Base-by-base conservation (phyloP, 2,113 vertebrate genomes). In the Spermophilus dauricus region DNA sequence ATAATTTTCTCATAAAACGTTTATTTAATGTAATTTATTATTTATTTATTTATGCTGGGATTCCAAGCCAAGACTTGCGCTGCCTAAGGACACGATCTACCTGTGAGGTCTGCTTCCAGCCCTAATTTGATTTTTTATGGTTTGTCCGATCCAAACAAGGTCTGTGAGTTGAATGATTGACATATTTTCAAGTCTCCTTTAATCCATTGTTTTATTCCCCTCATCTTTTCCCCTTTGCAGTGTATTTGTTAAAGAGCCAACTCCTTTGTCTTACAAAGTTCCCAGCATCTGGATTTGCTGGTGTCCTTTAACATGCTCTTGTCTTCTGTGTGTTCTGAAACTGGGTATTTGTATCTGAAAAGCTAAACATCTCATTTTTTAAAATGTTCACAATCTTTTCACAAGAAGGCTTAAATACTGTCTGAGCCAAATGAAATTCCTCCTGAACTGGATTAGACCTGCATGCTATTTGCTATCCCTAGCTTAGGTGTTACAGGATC, bases 341-440 rank as follows among this genome's bases (percentile, higher is more conserved):
- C 63, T 69, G 87, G 5, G 16, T 87, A 93, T n/a, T 56, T 81
- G 58, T 45, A 75, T 76, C 67, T 85, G 84, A 87, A 82, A 87
- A 80, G 61, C n/a, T 70, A 81, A 76, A 85, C 28, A 76, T 53
- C 53, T 95, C 34, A 67, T 37, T 84, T 14, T 65, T 0, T 39
- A 39, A 94, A 89, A 72, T 34, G 51, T n/a, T 89, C 34, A 53
- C 37, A 63, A 81, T 89, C 72, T 87, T 95, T 95, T 78, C 77
- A 94, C 91, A 95, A 91, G 65, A 75, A 89, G 75, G n/a, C 91
- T 93, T 86, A 95, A 96, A 93, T 61, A 28, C 37, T 95, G 1
- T 45, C 78, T 76, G 75, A 86, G 16, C n/a, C 63, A 86, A 78
- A 86, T 16, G 86, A 95, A 96, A 94, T 81, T 37, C 22, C 26